Evolutionary conservation across 2,797 vertebrate species (phyloP).

Genomic region (Gymnothorax javanicus): DNA sequence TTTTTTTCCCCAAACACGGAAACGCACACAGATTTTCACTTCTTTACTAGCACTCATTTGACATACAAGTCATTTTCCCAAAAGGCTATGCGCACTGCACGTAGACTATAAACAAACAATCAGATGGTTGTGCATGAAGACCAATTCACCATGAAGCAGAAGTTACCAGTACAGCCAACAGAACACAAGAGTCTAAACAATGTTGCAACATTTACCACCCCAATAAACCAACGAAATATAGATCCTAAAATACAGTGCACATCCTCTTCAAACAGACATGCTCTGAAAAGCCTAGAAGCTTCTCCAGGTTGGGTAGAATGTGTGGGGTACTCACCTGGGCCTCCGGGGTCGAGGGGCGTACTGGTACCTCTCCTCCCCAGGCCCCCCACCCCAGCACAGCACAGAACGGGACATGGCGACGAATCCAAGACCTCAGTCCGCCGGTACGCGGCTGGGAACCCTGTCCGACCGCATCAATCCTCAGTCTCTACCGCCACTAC

Average conservation of each 20-base stretch:
- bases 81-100: neutral
- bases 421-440: conserved; percentile 46
- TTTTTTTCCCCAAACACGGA: neutral
- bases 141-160: neutral
- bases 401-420: conserved; percentile 66
- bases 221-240: neutral
- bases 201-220: neutral
- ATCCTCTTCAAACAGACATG: neutral
- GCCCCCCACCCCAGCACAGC: conserved; percentile 73
- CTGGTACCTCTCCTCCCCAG: conserved; percentile 69
- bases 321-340: conserved; percentile 19
- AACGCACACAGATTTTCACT: neutral
- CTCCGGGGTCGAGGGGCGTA: conserved; percentile 49
- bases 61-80: neutral
- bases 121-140: neutral
- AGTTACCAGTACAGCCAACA: neutral
- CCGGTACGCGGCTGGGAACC: neutral
- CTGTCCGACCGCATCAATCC: conserved; percentile 35
- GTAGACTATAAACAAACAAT: neutral
- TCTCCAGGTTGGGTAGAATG: conserved; percentile 48
- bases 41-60: neutral
- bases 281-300: neutral
- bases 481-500: neutral
- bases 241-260: neutral
- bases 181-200: neutral